phyloP scores from a whole-genome alignment of 2,113 vertebrate species.

The Cettia cetti region DNA sequence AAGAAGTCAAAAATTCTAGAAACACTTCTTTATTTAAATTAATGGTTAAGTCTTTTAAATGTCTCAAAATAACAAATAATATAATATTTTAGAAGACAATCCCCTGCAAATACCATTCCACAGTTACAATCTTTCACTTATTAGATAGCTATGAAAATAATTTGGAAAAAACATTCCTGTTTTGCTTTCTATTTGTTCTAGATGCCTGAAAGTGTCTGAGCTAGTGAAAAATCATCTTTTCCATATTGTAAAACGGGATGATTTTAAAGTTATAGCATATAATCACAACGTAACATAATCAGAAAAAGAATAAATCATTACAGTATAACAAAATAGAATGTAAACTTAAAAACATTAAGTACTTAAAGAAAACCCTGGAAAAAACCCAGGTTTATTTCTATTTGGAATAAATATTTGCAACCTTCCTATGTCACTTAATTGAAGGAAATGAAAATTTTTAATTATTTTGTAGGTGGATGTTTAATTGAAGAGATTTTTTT shows the following conservation, averaged over 20 bases:
- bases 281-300: neutral
- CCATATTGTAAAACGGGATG: neutral
- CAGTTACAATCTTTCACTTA: neutral
- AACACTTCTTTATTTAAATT: neutral
- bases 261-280: neutral
- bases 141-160: neutral
- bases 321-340: neutral
- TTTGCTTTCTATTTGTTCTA: neutral
- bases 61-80: neutral
- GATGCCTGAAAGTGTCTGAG: neutral
- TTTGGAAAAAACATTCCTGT: neutral
- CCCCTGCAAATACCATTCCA: neutral
- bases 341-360: neutral
- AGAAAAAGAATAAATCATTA: neutral
- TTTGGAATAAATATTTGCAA: neutral
- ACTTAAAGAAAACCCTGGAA: neutral
- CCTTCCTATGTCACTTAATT: neutral
- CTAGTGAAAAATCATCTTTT: neutral
- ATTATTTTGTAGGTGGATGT: neutral
- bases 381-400: neutral
- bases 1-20: neutral
- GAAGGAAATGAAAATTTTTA: neutral
- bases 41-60: neutral
- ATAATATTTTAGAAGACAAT: neutral
- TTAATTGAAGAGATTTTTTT: neutral